Conservation (phyloP, 2,888 invertebrate genomes). For the Atethmia centrago region DNA sequence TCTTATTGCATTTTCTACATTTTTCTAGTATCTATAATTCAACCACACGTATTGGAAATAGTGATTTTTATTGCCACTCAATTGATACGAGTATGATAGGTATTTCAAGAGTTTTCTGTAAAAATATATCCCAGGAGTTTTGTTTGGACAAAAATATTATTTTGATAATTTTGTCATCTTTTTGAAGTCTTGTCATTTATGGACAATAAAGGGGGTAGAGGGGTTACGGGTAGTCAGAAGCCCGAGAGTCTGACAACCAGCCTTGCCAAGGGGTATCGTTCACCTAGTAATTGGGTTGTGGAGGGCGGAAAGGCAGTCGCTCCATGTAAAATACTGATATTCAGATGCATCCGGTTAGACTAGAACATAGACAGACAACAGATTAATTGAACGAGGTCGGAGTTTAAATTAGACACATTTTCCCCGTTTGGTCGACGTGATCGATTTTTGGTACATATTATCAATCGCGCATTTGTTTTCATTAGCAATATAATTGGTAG, state of each 20-base stretch:
- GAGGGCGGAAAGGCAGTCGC: too few relatives aligned
- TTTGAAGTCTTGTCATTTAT: neutral
- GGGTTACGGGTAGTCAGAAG: too few relatives aligned
- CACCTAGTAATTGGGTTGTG: too few relatives aligned
- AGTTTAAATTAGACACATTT: too few relatives aligned
- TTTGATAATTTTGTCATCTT: neutral
- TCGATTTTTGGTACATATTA: neutral
- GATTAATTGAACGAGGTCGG: too few relatives aligned
- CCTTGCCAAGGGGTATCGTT: too few relatives aligned
- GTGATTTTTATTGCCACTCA: constrained; percentile 63
- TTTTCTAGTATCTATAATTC: constrained; percentile 67
- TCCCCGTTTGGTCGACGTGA: too few relatives aligned
- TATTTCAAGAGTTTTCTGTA: constrained; percentile 24
- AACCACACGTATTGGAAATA: constrained; percentile 60
- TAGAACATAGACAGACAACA: too few relatives aligned
- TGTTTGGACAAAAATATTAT: neutral
- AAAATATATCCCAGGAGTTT: neutral
- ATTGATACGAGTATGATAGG: constrained; percentile 56
- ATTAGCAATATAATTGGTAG: too few relatives aligned
- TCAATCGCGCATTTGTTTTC: neutral
- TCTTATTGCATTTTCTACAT: constrained; percentile 78
- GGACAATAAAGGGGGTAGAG: neutral
- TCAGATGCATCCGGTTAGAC: too few relatives aligned
- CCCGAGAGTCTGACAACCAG: too few relatives aligned
- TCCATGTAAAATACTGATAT: too few relatives aligned